Percentiles rank a stretch among this genome's conserved stretches.
phyloP scores from a whole-genome alignment of 2,888 invertebrate genomes.

The Archips xylosteana region DNA sequence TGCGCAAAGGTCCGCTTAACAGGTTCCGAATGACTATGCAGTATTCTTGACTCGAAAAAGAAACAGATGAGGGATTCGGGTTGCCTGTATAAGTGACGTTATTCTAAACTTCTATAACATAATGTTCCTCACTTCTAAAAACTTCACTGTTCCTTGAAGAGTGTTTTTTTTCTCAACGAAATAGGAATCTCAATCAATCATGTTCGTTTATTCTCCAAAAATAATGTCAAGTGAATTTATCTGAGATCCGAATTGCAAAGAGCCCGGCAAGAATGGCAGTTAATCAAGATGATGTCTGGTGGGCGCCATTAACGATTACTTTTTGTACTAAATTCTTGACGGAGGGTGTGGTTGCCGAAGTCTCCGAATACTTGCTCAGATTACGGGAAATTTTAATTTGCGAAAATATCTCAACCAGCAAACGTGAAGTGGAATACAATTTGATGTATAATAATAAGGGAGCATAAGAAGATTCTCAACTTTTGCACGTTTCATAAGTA shows the following conservation, averaged over 20 bases:
- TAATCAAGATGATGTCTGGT: slow-evolving; percentile 42
- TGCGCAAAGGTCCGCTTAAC: slow-evolving; percentile 17
- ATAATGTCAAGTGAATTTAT: slow-evolving; percentile 31
- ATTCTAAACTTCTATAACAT: background rate
- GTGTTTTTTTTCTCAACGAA: slow-evolving; percentile 11
- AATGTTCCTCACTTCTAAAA: no score
- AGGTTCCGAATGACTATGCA: slow-evolving; percentile 24
- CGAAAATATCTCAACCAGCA: background rate
- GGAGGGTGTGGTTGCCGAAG: slow-evolving; percentile 30
- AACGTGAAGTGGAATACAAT: slow-evolving; percentile 4
- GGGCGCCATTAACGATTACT: slow-evolving; percentile 40
- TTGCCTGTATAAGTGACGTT: slow-evolving; percentile 3
- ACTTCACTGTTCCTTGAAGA: no score
- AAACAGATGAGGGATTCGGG: slow-evolving; percentile 23
- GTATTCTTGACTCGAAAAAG: slow-evolving; percentile 28
- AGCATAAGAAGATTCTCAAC: background rate
- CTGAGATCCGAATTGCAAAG: slow-evolving; percentile 30
- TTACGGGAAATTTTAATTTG: slow-evolving; percentile 27
- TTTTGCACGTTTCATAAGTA: background rate
- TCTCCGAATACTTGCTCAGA: slow-evolving; percentile 29
- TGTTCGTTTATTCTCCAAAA: slow-evolving; percentile 15
- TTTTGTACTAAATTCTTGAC: slow-evolving; percentile 40
- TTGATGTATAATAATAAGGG: background rate
- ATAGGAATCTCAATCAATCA: slow-evolving; percentile 27
- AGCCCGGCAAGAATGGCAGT: slow-evolving; percentile 38